Evolutionary conservation across 2,888 invertebrate species (phyloP), one percentile per base, ranked within the genome.

Genomic region (Elmis aenea): DNA sequence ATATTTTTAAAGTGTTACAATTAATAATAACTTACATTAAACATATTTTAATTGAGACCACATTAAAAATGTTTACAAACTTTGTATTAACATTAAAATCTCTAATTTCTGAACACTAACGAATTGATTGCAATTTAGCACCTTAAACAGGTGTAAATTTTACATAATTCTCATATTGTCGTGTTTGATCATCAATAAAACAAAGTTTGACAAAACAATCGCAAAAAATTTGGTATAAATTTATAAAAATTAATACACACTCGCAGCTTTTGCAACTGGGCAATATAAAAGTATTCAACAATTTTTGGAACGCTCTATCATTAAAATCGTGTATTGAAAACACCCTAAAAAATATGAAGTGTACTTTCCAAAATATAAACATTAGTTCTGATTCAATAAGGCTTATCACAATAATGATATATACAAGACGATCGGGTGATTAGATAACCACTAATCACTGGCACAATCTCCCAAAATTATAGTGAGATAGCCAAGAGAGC

Each of bases 391-490:
- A 58, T 59, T 60, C 57, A 54, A 61, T 55, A n/a, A n/a, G n/a
- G 57, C 64, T 66, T 67, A 67, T 67, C 67, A 67, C 67, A 67
- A 66, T 64, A 61, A 62, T 62, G 57, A 64, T 67, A 66, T 63
- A 59, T 65, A 65, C 60, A 59, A 49, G 52, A 49, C 48, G 46
- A 49, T 45, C 42, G 48, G 26, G 33, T 31, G 30, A 37, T 34
- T 48, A 40, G 34, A 38, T 41, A 34, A 42, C 41, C 36, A 34
- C 45, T 46, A 49, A 50, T 46, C 43, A 48, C 45, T 48, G 44
- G 36, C 40, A 33, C 41, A 38, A 46, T 38, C 48, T 43, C 48
- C 38, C 36, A 40, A 29, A 34, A 30, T 32, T 30, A 32, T n/a
- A n/a, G n/a, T n/a, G 38, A 35, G 18, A 26, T 13, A 32, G 38